Evolutionary conservation across 2,888 invertebrate genomes (phyloP).

Genomic region (Caenorhabditis sp.): DNA sequence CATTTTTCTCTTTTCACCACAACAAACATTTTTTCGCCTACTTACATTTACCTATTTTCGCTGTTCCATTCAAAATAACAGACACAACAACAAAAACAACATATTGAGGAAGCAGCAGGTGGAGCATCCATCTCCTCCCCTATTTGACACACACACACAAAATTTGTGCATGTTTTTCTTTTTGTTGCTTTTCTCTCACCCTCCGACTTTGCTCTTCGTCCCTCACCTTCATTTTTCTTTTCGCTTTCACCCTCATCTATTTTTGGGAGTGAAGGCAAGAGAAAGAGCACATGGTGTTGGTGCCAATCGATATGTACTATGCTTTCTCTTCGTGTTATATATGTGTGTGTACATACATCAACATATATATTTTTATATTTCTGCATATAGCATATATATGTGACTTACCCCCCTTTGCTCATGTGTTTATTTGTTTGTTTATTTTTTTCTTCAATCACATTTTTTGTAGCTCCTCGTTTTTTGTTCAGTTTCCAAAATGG

Average conservation of each 20-base stretch:
- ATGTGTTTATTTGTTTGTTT: constrained; percentile 1
- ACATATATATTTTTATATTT: constrained; percentile 13
- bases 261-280: neutral
- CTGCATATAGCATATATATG: neutral
- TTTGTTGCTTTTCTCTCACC: neutral
- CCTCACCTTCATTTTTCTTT: neutral
- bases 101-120: neutral
- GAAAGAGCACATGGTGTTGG: neutral
- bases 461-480: neutral
- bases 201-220: neutral
- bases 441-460: constrained; percentile 5
- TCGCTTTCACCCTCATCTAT: neutral
- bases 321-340: constrained; percentile 4
- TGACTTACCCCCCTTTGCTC: constrained; percentile 10
- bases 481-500: constrained; percentile 14
- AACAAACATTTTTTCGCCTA: neutral
- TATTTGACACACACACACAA: neutral
- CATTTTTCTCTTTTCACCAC: too few species aligned
- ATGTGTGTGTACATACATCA: constrained; percentile 11
- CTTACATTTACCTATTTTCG: neutral
- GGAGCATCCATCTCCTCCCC: neutral
- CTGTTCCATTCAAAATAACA: neutral
- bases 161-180: neutral
- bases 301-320: neutral
- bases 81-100: neutral